Base-by-base conservation (phyloP, 92 coral and sea anemone genomes). In the Siderastrea radians region DNA sequence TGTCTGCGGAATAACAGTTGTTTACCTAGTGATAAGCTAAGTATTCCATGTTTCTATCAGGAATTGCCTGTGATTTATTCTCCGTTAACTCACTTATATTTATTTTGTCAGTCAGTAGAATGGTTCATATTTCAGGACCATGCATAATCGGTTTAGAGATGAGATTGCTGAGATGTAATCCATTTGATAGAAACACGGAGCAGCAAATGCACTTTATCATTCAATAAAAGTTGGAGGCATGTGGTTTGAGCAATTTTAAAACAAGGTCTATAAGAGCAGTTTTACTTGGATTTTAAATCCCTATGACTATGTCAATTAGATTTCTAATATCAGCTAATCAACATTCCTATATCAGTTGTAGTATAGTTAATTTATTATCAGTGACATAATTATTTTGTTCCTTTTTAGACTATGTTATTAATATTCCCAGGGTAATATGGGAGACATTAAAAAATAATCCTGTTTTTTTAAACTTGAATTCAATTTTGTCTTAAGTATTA, bases 301-400 rank as follows among this genome's bases (percentile, higher is more conserved):
- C 12, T 7, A 2, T 3, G 12, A 61, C 13, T 14, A 61, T 1
- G 66, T 14, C 38, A 26, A 16, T 10, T 6, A 44, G 51, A 10
- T 2, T 69, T 9, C 61, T 10, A 13, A 52, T 10, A 69, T 4
- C 72, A 43, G 16, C n/a, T 13, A 49, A 49, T 49, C 57, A 4
- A 1, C 7, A 10, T 11, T n/a, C 60, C 60, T 16, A 2, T 74
- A 43, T 73, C 45, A 52, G 61, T 52, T 74, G 78, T 74, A 74
- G 78, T 19, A 74, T 74, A 74, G 49, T 74, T 52, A 74, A 74
- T 52, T 74, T 52, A 74, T 74, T 74, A 74, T 52, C 16, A 50
- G 16, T 19, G 54, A 15, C n/a, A 8, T 13, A 15, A 52, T 52
- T 17, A 45, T 12, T 55, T 48, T 17, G 45, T 74, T 74, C 48